Conservation (phyloP, 2,113 vertebrate genomes). For the Cyrtonyx montezumae region DNA sequence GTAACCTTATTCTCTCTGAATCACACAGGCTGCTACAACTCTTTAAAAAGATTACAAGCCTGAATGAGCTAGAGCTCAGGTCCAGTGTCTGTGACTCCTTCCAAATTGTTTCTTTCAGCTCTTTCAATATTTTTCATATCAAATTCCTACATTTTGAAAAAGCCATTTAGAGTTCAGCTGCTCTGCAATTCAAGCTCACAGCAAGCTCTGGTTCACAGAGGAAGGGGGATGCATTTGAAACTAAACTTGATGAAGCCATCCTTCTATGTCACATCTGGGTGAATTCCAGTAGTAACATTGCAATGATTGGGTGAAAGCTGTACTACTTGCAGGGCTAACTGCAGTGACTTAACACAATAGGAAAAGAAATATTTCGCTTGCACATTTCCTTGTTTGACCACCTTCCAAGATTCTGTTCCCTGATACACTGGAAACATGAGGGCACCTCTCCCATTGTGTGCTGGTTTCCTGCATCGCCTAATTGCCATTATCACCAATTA, state of each 20-base stretch:
- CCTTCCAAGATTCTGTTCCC: background rate
- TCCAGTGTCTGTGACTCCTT: conserved; percentile 30
- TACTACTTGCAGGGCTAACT: background rate
- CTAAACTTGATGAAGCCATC: background rate
- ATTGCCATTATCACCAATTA: background rate
- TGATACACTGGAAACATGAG: background rate
- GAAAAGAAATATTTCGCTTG: background rate
- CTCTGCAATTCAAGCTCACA: background rate
- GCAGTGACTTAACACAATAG: background rate
- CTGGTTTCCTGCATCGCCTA: background rate
- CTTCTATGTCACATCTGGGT: background rate
- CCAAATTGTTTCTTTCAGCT: conserved; percentile 49
- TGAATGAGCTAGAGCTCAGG: conserved; percentile 18
- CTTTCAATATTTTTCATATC: conserved; percentile 48
- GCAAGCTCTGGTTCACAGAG: background rate
- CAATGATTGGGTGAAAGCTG: background rate
- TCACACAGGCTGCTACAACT: conserved; percentile 9
- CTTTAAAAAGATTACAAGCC: conserved; percentile 46
- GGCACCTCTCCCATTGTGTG: background rate
- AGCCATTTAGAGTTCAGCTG: conserved; percentile 23
- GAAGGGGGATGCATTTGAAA: background rate
- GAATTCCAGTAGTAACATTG: background rate
- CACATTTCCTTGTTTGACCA: background rate
- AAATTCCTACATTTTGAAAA: conserved; percentile 41
- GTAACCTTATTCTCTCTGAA: conserved; percentile 54